Base-by-base conservation (phyloP, 2,888 invertebrate genomes). In the Aquatica leii region DNA sequence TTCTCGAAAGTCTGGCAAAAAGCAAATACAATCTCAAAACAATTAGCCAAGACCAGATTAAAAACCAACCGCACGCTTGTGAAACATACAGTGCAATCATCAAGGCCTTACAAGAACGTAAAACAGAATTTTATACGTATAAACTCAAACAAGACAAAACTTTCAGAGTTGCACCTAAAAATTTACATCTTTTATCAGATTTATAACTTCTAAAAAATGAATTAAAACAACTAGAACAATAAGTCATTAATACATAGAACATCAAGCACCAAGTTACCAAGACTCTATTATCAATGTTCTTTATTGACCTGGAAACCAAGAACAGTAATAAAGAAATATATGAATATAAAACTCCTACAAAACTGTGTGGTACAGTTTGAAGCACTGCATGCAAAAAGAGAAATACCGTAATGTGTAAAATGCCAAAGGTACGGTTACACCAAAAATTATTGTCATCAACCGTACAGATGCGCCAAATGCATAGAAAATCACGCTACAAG, bases 271-370 rank as follows among this genome's bases (percentile, higher is more conserved):
- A 14, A 41, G 14, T 41, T 41, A 41, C 15, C 14, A 15, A 41
- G n/a, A n/a, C n/a, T n/a, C n/a, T n/a, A n/a, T 41, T 41, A 41
- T 41, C 8, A 14, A 12, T 14, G 41, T 41, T 15, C 15, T 41
- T 41, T 41, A 41, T 41, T 41, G 41, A 41, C 15, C 41, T 41
- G 41, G 14, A 41, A 41, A 41, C 41, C n/a, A n/a, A n/a, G n/a
- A n/a, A n/a, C n/a, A n/a, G n/a, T n/a, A n/a, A n/a, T n/a, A n/a
- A n/a, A n/a, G n/a, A n/a, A n/a, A n/a, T n/a, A n/a, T n/a, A n/a
- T n/a, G n/a, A n/a, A n/a, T n/a, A n/a, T n/a, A n/a, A n/a, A n/a
- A n/a, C n/a, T n/a, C n/a, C n/a, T n/a, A n/a, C n/a, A n/a, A n/a
- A n/a, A n/a, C n/a, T n/a, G n/a, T n/a, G n/a, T n/a, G n/a, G n/a